Base-by-base conservation (phyloP, 2,797 vertebrate genomes). In the Mus caroli region DNA sequence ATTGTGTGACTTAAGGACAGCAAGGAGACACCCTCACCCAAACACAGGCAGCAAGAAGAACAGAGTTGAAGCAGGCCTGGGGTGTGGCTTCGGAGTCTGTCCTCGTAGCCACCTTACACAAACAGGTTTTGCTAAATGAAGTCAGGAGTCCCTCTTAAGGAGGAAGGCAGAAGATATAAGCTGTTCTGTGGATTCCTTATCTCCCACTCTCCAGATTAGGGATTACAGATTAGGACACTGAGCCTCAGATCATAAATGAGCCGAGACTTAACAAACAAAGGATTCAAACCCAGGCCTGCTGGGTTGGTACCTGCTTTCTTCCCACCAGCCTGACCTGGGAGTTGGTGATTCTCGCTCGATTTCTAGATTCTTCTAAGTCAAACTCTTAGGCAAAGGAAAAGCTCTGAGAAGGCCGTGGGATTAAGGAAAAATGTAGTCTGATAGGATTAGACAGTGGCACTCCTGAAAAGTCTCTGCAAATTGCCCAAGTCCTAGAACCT, bases 401-500 rank as follows among this genome's bases (percentile, higher is more conserved):
- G 24, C 17, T 52, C 64, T 73, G 37, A 67, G 19, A 34, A 80
- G 9, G 2, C 24, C 46, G 40, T 0, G 14, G 67, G 24, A n/a
- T 87, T 34, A 64, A 78, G 58, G 11, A 19, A 20, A 9, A 50
- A 64, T 50, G 15, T 46, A 50, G 12, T 43, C 64, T 94, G 40
- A 62, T 90, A 56, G 62, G 40, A 43, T 8, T 54, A 52, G 28
- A 54, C 34, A 75, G 4, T 22, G 10, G 71, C 43, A 78, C 78
- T 80, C 67, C 84, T 88, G 87, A 91, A 34, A 85, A 62, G 28
- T 78, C 90, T 96, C 93, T 52, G 92, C 54, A 96, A 93, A 91
- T 87, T 15, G 9, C 34, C 24, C 37, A 95, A 67, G 80, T 83
- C 58, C 58, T 64, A 14, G 73, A 22, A 79, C 24, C 67, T 94